Percentiles rank a stretch among this genome's conserved stretches.
Conservation (phyloP, 2,797 vertebrate species). For the Gallinago solitaria region DNA sequence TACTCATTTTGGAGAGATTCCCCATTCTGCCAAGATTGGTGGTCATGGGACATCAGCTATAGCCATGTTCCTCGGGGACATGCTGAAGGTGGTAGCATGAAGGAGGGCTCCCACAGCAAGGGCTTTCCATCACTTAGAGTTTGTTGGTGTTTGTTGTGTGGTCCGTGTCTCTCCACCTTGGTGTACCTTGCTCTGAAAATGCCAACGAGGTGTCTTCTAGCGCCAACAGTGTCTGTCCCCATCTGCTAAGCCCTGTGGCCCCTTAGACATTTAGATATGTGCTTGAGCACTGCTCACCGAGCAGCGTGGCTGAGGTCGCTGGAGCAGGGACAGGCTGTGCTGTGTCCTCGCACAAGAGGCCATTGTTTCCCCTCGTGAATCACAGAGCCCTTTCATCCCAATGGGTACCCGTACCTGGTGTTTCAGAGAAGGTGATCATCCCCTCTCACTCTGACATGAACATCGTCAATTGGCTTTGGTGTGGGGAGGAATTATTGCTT, state of each 20-base stretch:
- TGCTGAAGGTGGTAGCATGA: neutral
- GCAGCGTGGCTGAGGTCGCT: accelerated
- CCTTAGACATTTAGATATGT: neutral
- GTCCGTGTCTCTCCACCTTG: accelerated
- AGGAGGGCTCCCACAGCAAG: neutral
- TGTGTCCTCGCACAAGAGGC: neutral
- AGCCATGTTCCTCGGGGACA: accelerated
- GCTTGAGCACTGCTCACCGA: accelerated
- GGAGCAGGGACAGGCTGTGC: neutral
- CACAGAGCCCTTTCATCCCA: neutral
- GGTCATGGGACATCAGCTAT: neutral
- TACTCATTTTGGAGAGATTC: neutral
- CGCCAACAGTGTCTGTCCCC: neutral
- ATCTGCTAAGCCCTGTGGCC: neutral
- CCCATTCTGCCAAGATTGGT: neutral
- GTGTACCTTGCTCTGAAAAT: neutral
- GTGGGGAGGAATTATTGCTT: neutral
- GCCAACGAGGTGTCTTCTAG: accelerated
- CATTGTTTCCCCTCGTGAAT: neutral
- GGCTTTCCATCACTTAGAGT: neutral
- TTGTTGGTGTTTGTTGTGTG: neutral
- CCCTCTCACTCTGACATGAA: accelerated
- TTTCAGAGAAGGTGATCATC: neutral
- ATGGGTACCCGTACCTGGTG: neutral
- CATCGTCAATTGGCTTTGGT: neutral